Evolutionary conservation across 2,113 vertebrate species (phyloP).

Genomic region (Rhea pennata): DNA sequence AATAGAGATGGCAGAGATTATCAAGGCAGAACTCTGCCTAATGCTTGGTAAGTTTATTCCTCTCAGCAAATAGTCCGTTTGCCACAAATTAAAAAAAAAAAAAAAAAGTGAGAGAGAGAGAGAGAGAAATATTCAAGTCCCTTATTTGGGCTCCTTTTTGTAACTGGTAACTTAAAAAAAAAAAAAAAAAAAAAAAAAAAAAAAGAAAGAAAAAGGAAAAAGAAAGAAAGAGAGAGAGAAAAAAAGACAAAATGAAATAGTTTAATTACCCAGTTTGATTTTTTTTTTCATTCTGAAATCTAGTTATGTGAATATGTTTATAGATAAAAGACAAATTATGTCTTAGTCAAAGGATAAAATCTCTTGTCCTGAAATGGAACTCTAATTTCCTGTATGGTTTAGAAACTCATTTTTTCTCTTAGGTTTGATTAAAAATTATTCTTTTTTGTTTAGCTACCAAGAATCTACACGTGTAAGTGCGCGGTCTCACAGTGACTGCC

Average conservation of each 20-base stretch:
- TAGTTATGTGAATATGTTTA: background rate
- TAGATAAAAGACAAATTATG: background rate
- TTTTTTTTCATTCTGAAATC: conserved; percentile 18
- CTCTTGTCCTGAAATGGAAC: background rate
- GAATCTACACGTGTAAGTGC: background rate
- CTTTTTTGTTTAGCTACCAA: background rate
- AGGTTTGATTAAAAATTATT: background rate
- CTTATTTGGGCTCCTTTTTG: background rate
- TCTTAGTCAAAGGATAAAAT: background rate
- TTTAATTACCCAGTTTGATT: background rate
- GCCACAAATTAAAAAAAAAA: background rate
- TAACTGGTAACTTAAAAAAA: background rate
- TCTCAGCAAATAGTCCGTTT: background rate
- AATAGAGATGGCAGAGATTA: background rate
- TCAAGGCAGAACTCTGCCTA: background rate
- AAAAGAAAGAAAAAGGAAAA: background rate
- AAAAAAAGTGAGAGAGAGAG: background rate
- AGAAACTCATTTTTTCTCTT: background rate
- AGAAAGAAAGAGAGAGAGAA: background rate
- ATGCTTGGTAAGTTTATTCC: background rate
- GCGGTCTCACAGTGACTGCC: background rate
- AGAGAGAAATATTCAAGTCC: background rate
- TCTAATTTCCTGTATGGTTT: background rate
- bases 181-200: background rate
- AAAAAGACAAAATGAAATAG: background rate